Conservation (phyloP, 2,888 invertebrate genomes). For the Cerceris ruficornis region DNA sequence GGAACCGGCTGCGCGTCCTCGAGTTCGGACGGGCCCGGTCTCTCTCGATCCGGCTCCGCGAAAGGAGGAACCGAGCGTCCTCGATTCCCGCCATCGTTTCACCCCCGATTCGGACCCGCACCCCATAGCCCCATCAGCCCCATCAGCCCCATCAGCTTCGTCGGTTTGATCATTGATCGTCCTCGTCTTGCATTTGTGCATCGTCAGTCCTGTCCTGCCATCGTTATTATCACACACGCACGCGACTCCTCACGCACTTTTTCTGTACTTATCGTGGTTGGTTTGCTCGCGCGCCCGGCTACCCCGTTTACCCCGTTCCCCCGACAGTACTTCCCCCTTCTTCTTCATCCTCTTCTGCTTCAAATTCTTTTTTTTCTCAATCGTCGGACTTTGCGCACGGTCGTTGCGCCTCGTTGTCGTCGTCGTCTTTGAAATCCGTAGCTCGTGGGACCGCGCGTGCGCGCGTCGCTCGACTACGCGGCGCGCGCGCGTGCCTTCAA, state of each 20-base stretch:
- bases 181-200: constrained; percentile 70
- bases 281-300: neutral
- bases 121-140: too few relatives aligned
- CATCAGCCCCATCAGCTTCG: too few relatives aligned
- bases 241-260: constrained; percentile 60
- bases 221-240: constrained; percentile 59
- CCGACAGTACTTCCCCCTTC: constrained; percentile 6
- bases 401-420: constrained; percentile 4
- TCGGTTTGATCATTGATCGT: constrained; percentile 42
- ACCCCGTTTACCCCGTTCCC: neutral
- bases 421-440: constrained; percentile 4
- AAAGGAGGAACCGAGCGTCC: too few relatives aligned
- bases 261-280: constrained; percentile 19
- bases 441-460: constrained; percentile 36
- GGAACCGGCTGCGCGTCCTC: too few relatives aligned
- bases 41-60: too few relatives aligned
- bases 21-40: too few relatives aligned
- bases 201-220: constrained; percentile 63
- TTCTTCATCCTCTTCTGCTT: constrained; percentile 6
- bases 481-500: constrained; percentile 38
- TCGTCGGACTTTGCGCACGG: too few relatives aligned
- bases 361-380: neutral
- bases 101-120: too few relatives aligned
- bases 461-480: constrained; percentile 41
- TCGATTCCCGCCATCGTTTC: too few relatives aligned